Evolutionary conservation across 2,888 invertebrate species (phyloP).

Genomic region (Tortrix viridana): DNA sequence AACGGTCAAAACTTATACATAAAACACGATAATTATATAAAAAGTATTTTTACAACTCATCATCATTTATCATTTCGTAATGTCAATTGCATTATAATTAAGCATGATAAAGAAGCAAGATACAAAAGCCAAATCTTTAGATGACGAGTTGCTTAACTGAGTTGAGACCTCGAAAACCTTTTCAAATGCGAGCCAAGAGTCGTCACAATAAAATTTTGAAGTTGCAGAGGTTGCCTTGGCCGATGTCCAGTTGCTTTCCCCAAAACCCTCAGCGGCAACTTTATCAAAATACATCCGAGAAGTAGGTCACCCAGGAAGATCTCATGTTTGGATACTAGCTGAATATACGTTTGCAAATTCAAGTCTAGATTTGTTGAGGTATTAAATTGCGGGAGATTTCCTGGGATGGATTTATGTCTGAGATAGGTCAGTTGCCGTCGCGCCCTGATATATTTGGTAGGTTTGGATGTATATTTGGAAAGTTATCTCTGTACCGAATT

Average conservation of each 20-base stretch:
- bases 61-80: conserved; percentile 5
- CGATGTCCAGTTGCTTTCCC: conserved; percentile 23
- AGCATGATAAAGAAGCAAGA: too few species aligned
- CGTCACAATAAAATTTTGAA: conserved; percentile 27
- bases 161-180: conserved; percentile 1
- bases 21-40: conserved; percentile 7
- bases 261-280: conserved; percentile 16
- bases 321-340: conserved; percentile 17
- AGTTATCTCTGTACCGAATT: neutral
- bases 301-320: conserved; percentile 17
- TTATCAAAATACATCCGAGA: conserved; percentile 6
- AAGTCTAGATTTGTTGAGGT: conserved; percentile 24
- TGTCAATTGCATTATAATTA: conserved; percentile 1
- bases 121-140: too few species aligned
- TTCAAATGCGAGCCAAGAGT: conserved; percentile 28
- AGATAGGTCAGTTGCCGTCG: conserved; percentile 11
- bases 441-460: neutral
- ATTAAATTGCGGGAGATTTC: conserved; percentile 18
- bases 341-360: conserved; percentile 14
- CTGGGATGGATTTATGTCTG: conserved; percentile 11
- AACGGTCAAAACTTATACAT: neutral
- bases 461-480: neutral
- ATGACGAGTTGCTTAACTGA: neutral
- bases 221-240: conserved; percentile 31
- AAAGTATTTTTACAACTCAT: conserved; percentile 1